Evolutionary conservation across 2,113 vertebrate species (phyloP).

Genomic region (Callipepla squamata): DNA sequence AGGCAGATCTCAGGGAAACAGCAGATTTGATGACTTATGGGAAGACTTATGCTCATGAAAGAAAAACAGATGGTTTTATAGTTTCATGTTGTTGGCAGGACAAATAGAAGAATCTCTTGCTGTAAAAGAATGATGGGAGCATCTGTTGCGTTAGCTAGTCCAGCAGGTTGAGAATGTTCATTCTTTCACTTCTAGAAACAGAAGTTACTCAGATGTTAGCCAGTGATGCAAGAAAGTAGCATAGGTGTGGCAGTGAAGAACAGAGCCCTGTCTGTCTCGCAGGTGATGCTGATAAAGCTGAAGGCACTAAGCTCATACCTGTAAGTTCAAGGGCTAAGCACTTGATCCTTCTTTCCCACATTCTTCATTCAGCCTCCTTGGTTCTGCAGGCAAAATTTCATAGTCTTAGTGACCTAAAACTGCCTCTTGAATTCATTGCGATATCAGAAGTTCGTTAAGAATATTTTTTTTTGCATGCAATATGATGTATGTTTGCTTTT

Average conservation of each 20-base stretch:
- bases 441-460: not conserved
- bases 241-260: not conserved
- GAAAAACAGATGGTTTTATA: not conserved
- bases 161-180: not conserved
- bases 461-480: slow-evolving; percentile 22
- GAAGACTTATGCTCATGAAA: not conserved
- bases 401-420: not conserved
- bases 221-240: not conserved
- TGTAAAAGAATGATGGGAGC: not conserved
- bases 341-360: not conserved
- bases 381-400: not conserved
- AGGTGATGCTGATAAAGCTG: not conserved
- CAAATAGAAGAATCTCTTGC: not conserved
- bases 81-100: not conserved
- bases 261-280: not conserved
- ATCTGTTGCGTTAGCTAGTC: not conserved
- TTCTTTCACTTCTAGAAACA: not conserved
- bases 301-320: not conserved
- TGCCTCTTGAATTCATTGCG: not conserved
- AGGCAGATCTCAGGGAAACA: not conserved
- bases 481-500: slow-evolving; percentile 40
- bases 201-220: not conserved
- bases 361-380: slow-evolving; percentile 2
- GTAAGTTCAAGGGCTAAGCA: not conserved
- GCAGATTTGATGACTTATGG: not conserved